Evolutionary conservation across 2,888 invertebrate genomes (phyloP).

Genomic region (Polylopha cassiicola): DNA sequence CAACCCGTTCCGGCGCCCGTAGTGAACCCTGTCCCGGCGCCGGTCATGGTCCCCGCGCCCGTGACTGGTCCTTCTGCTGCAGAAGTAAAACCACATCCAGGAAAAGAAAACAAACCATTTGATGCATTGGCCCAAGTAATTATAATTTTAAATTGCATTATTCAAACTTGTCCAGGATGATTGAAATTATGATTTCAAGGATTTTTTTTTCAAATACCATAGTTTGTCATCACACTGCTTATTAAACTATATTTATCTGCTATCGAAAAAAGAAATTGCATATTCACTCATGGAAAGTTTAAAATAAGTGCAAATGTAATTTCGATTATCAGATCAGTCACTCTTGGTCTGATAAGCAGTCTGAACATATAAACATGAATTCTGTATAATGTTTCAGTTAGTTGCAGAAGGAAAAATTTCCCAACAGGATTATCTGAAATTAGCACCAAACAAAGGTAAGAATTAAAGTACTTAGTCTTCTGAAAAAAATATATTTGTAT

Average conservation of each 20-base stretch:
- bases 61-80: slow-evolving; percentile 16
- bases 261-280: too few relatives aligned
- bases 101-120: slow-evolving; percentile 37
- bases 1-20: slow-evolving; percentile 37
- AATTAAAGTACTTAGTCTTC: slow-evolving; percentile 8
- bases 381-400: slow-evolving; percentile 57
- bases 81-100: slow-evolving; percentile 17
- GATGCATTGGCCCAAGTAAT: slow-evolving; percentile 70
- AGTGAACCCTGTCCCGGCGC: slow-evolving; percentile 25
- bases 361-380: slow-evolving; percentile 9
- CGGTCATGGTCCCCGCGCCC: slow-evolving; percentile 40
- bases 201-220: slow-evolving; percentile 1
- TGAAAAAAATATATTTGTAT: slow-evolving; percentile 9
- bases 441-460: slow-evolving; percentile 66
- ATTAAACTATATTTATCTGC: too few relatives aligned
- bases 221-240: too few relatives aligned
- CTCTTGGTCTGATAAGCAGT: too few relatives aligned
- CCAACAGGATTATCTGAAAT: slow-evolving; percentile 64
- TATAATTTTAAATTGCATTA: slow-evolving; percentile 1
- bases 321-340: too few relatives aligned
- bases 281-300: too few relatives aligned
- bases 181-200: not conserved
- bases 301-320: too few relatives aligned
- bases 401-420: slow-evolving; percentile 69
- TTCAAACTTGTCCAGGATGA: slow-evolving; percentile 5